Conservation (phyloP, 2,797 vertebrate species). For the Pangasius sanitwongsei region DNA sequence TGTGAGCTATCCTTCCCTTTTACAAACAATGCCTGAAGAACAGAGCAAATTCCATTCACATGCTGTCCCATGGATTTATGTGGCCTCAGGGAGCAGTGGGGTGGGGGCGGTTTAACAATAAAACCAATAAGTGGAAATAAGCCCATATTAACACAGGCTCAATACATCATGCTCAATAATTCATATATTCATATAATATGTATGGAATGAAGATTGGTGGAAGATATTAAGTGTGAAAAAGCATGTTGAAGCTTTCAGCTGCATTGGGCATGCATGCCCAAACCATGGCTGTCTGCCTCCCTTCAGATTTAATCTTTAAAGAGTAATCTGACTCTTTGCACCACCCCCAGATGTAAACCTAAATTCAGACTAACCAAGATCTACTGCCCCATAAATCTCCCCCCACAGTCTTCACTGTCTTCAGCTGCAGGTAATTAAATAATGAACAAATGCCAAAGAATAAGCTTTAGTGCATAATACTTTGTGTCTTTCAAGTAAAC, state of each 20-base stretch:
- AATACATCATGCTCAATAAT: constrained; percentile 9
- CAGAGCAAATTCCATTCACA: constrained; percentile 41
- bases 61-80: constrained; percentile 53
- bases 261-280: constrained; percentile 48
- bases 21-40: constrained; percentile 51
- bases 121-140: constrained; percentile 55
- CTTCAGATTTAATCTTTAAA: constrained; percentile 68
- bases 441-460: constrained; percentile 21
- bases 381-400: constrained; percentile 49
- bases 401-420: constrained; percentile 24
- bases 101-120: constrained; percentile 59
- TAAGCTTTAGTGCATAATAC: neutral
- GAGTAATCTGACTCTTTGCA: constrained; percentile 73
- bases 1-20: constrained; percentile 49
- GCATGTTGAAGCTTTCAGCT: constrained; percentile 20
- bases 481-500: neutral
- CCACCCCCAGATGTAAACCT: constrained; percentile 66
- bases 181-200: neutral
- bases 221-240: neutral
- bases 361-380: constrained; percentile 60
- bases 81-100: constrained; percentile 50
- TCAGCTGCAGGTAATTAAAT: constrained; percentile 41
- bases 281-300: constrained; percentile 44
- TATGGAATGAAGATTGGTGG: neutral
- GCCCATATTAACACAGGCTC: constrained; percentile 31